Base-by-base conservation (phyloP, 1,140 invertebrate species). In the Pissodes strobi region DNA sequence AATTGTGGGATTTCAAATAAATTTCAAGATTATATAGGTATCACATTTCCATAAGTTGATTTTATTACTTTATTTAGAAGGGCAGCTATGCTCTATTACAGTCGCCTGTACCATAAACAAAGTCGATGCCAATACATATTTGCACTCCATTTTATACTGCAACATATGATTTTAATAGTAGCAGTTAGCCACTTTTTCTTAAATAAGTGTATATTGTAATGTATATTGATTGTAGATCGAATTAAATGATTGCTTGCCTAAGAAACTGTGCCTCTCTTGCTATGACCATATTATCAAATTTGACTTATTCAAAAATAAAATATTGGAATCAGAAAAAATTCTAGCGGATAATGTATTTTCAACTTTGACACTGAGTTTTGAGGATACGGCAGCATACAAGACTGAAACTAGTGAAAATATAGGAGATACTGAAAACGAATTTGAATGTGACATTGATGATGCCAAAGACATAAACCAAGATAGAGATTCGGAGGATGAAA, bases 271-370 rank as follows among this genome's bases (percentile, higher is more conserved):
- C 12, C 9, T 39, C 5, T 1, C 46, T 8, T 63, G 60, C 22
- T 63, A 63, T 25, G 17, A 63, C 22, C 3, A 17, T 3, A 46
- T 55, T 6, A 41, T 63, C 13, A 63, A 55, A 23, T 63, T 63
- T 46, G 21, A 53, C 15, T 3, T 25, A 15, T 63, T 63, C 19
- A 63, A 63, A 55, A 55, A 22, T 2, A 53, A 55, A 45, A 38
- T 22, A 8, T 46, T 63, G n/a, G 60, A 63, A 46, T 63, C 49
- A 15, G 49, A 63, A 45, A 63, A 39, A 18, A 13, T 30, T 13
- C 37, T 63, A 9, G 22, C 12, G 13, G 27, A 9, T 5, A n/a
- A n/a, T n/a, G n/a, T n/a, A n/a, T n/a, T n/a, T n/a, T n/a, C n/a
- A 39, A 12, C 3, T 2, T 15, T 23, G 13, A 17, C 9, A 15